Conservation (phyloP, 2,113 vertebrate species). For the Myotis davidii region DNA sequence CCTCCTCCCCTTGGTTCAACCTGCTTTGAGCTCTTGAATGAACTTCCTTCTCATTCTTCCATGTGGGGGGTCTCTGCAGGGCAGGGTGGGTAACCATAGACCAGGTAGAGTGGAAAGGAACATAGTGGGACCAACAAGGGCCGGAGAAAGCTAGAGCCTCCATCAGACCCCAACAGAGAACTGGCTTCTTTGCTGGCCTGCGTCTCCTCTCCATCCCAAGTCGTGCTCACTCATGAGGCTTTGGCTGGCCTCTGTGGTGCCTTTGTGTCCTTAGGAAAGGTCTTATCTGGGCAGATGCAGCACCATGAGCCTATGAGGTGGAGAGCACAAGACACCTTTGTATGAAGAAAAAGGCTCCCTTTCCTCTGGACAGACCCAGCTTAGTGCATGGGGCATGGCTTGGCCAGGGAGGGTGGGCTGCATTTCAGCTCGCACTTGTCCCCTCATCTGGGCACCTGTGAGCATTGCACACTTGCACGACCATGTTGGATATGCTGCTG, state of each 20-base stretch:
- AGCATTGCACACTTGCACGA: background rate
- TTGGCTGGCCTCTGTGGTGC: background rate
- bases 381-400: too few relatives aligned
- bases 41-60: background rate
- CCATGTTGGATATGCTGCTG: rapidly evolving
- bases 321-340: background rate
- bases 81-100: background rate
- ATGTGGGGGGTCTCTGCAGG: background rate
- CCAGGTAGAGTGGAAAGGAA: background rate
- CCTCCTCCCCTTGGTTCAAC: background rate
- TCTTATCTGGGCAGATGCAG: background rate
- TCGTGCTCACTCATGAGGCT: background rate
- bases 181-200: background rate
- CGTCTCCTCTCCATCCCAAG: background rate
- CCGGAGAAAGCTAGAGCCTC: background rate
- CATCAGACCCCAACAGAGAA: rapidly evolving
- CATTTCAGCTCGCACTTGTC: background rate
- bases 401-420: background rate
- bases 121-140: background rate
- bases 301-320: background rate
- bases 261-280: constrained; percentile 1
- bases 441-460: background rate
- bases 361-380: background rate
- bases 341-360: background rate
- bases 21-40: background rate